Conservation (phyloP, 2,113 vertebrate species). For the Callaeas wilsoni region DNA sequence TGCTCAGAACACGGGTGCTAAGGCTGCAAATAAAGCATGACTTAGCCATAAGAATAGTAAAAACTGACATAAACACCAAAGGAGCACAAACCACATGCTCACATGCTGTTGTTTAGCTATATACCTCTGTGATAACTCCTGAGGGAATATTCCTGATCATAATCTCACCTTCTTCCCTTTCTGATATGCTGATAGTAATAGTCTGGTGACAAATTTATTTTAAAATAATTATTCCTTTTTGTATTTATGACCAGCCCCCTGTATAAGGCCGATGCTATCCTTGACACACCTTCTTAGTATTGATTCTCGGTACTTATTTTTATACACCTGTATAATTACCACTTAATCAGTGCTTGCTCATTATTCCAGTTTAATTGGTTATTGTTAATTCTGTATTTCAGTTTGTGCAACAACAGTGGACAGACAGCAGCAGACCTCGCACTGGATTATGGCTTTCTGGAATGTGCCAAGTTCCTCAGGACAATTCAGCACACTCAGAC, state of each 20-base stretch:
- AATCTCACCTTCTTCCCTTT: neutral
- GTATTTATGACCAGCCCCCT: neutral
- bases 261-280: neutral
- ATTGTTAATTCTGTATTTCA: slow-evolving; percentile 21
- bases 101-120: neutral
- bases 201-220: neutral
- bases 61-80: neutral
- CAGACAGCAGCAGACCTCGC: slow-evolving; percentile 80
- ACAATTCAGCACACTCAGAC: slow-evolving; percentile 58
- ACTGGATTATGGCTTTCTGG: slow-evolving; percentile 68
- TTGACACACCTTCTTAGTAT: neutral
- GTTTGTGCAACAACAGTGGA: slow-evolving; percentile 76
- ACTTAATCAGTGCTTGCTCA: neutral
- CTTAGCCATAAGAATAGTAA: neutral
- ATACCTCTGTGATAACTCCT: neutral
- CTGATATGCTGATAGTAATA: neutral
- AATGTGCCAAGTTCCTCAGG: slow-evolving; percentile 76
- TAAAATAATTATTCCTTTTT: neutral
- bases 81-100: neutral
- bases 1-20: neutral
- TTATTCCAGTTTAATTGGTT: neutral
- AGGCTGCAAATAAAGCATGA: neutral
- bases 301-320: neutral
- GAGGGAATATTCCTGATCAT: neutral
- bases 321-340: neutral